Evolutionary conservation across 2,113 vertebrate species (phyloP).

Genomic region (Dicentrarchus labrax): DNA sequence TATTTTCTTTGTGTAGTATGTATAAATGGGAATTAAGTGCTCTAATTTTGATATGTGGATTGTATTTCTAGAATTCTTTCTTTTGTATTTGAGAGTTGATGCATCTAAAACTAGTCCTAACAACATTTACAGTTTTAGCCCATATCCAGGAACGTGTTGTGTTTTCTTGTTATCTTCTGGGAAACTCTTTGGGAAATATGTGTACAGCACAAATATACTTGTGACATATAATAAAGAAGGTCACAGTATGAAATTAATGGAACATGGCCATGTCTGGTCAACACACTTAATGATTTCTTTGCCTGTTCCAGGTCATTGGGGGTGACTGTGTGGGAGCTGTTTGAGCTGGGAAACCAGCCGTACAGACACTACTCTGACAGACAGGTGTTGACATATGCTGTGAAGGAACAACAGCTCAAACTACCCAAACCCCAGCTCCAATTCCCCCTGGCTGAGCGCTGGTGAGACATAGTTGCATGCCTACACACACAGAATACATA

Average conservation of each 20-base stretch:
- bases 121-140: background rate
- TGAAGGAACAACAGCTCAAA: constrained; percentile 98
- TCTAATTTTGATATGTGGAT: background rate
- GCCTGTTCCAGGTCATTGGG: constrained; percentile 91
- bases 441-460: constrained; percentile 92
- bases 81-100: background rate
- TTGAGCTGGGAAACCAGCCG: constrained; percentile 94
- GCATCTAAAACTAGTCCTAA: background rate
- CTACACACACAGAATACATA: background rate
- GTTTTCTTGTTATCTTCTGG: background rate
- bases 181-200: background rate
- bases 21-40: background rate
- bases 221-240: background rate
- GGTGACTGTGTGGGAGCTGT: constrained; percentile 96
- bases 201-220: background rate
- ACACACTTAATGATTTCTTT: constrained; percentile 16
- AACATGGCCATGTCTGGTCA: background rate
- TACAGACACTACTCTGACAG: constrained; percentile 94
- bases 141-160: background rate
- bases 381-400: constrained; percentile 94
- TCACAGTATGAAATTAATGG: background rate
- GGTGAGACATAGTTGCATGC: constrained; percentile 85
- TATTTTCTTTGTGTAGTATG: background rate
- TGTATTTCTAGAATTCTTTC: background rate
- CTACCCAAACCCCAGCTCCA: constrained; percentile 93